These are phyloP conservation scores for Cheilosia grossa DNA, from an alignment of 2,888 invertebrate species.

Conservation along the genomic window DNA sequence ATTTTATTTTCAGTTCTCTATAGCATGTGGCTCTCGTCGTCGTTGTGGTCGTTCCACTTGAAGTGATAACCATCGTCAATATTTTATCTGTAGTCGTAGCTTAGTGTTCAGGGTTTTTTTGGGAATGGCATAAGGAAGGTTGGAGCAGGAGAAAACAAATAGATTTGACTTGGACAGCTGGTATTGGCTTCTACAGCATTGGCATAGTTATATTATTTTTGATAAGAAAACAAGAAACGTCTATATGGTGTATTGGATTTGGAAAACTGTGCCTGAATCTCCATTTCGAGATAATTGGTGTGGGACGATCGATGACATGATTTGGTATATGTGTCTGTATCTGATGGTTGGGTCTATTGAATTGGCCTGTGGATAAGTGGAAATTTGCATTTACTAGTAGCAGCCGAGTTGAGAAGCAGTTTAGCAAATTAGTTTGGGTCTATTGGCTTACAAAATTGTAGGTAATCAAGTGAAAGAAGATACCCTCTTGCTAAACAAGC, in stretches of 20 bases:
- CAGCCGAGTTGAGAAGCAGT: no score
- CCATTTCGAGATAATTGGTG: not conserved
- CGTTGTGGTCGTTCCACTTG: conserved; percentile 26
- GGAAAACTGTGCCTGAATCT: not conserved
- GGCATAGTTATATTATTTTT: not conserved
- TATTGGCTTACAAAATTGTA: no score
- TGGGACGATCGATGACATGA: conserved; percentile 3
- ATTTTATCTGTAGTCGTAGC: conserved; percentile 18
- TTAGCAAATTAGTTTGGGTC: no score
- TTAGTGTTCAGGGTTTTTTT: not conserved
- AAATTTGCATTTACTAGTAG: not conserved
- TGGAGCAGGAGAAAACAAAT: not conserved
- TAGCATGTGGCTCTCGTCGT: conserved; percentile 8
- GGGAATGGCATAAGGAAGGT: not conserved
- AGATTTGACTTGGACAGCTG: not conserved
- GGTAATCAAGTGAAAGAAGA: no score
- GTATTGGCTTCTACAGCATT: not conserved
- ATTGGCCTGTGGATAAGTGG: conserved; percentile 1
- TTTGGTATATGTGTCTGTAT: not conserved
- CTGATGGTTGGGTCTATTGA: not conserved
- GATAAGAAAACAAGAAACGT: not conserved
- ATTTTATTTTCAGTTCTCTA: conserved; percentile 28
- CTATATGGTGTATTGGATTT: not conserved
- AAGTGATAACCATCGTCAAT: conserved; percentile 53
- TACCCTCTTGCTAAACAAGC: no score